Base-by-base conservation (phyloP, 2,888 invertebrate species). In the Polietes domitor region DNA sequence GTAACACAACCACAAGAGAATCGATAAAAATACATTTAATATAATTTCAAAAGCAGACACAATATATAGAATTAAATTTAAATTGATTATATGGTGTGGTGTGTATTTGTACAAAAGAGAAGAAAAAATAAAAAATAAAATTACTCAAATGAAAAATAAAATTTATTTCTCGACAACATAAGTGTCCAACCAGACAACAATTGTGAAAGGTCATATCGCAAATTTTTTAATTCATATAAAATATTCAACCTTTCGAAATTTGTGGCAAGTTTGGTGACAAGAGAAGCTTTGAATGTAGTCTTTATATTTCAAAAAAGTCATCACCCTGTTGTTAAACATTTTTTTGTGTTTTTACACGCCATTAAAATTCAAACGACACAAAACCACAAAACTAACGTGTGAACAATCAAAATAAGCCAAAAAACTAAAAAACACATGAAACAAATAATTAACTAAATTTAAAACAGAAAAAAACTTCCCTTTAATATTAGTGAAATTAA, bases 401-500 rank as follows among this genome's bases (percentile, higher is more conserved):
- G 58, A 58, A 58, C 58, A 58, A 58, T 58, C 58, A 58, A 58
- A 24, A 26, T 24, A 19, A 26, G 15, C 24, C 15, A 26, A 58
- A 26, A 50, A 4, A 24, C 3, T 5, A 53, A 53, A 21, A 24
- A 53, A 24, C 53, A 53, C 19, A 50, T 19, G 43, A 43, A 43
- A 12, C 17, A 50, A n/a, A n/a, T 5, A 19, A 50, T 50, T 5
- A 53, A 21, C 21, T n/a, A n/a, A 78, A 74, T 43, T 43, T 2
- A 10, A 70, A 53, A 70, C 2, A 77, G n/a, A 37, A 73, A 32
- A 0, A 32, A 7, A 72, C 19, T 7, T 17, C 50, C 26, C 24
- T 24, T 47, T 78, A 74, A 71, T 78, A 76, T 72, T 55, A 12
- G 1, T 37, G 37, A 37, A 10, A 79, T 10, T 68, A 70, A 76